A percentile compares a stretch with the other conserved stretches of the same genome.
Evolutionary conservation across 2,797 vertebrate species (phyloP).

Genomic region (Silurus lanzhouensis): DNA sequence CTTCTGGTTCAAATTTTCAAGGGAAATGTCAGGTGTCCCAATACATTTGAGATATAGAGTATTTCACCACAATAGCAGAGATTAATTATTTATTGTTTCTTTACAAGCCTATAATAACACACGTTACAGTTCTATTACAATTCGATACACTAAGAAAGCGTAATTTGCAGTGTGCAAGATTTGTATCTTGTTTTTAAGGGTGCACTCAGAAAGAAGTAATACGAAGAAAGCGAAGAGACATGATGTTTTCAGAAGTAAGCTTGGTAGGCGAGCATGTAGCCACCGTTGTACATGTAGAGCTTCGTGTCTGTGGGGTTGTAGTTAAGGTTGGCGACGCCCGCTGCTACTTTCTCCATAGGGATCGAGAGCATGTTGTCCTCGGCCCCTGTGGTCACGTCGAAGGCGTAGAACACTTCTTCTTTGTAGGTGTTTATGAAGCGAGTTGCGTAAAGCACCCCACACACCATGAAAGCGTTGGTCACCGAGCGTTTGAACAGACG

Average conservation of each 20-base stretch:
- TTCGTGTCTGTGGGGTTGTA: constrained; percentile 70
- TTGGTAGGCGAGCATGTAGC: constrained; percentile 70
- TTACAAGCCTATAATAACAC: too few relatives aligned
- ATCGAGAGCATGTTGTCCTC: constrained; percentile 68
- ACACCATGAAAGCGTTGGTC: constrained; percentile 73
- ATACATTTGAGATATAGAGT: too few relatives aligned
- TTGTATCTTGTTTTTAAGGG: too few relatives aligned
- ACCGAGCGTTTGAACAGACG: constrained; percentile 71
- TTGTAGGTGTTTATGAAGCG: constrained; percentile 59
- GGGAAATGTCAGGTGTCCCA: too few relatives aligned
- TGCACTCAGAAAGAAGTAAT: too few relatives aligned
- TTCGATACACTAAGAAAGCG: too few relatives aligned
- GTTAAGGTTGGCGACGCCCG: constrained; percentile 70
- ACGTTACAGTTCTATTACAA: too few relatives aligned
- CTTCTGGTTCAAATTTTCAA: too few relatives aligned
- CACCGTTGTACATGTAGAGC: constrained; percentile 75
- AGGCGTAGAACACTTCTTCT: constrained; percentile 77
- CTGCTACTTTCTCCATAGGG: constrained; percentile 67
- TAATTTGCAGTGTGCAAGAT: too few relatives aligned
- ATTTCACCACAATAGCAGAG: too few relatives aligned
- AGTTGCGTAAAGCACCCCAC: constrained; percentile 73
- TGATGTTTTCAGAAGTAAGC: constrained; percentile 52
- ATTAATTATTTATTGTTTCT: too few relatives aligned
- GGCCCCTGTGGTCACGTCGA: constrained; percentile 67
- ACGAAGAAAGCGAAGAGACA: too few relatives aligned